Percentiles rank a stretch among this genome's conserved stretches.
Evolutionary conservation across 1,140 invertebrate species (phyloP).

Genomic region (Halesus radiatus): DNA sequence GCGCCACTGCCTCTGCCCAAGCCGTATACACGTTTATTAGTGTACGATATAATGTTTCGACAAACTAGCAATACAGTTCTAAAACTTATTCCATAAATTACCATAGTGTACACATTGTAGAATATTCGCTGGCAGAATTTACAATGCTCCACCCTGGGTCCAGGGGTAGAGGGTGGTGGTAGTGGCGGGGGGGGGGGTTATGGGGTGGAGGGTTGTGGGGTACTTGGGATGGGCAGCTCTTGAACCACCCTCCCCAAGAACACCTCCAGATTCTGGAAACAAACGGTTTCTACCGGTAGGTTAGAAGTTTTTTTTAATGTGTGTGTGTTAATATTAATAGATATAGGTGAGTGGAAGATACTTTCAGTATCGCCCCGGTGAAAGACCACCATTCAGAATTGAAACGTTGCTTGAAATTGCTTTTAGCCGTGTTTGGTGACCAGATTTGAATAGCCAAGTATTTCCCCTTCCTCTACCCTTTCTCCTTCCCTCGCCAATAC

Average conservation of each 20-base stretch:
- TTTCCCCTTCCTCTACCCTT: too few relatives aligned
- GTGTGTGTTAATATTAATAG: too few relatives aligned
- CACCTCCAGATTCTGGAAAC: neutral
- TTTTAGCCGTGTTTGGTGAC: too few relatives aligned
- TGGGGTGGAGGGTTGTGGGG: neutral
- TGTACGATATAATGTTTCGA: conserved; percentile 58
- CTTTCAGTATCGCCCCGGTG: too few relatives aligned
- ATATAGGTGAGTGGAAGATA: too few relatives aligned
- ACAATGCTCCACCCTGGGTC: conserved; percentile 49
- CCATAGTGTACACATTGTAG: conserved; percentile 58
- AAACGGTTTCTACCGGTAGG: neutral
- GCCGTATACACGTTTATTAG: conserved; percentile 57
- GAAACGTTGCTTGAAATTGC: too few relatives aligned
- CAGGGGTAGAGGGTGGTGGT: conserved; percentile 9
- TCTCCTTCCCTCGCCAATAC: too few relatives aligned
- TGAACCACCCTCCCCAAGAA: conserved; percentile 18
- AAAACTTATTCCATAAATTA: conserved; percentile 59
- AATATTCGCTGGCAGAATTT: conserved; percentile 58
- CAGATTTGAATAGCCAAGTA: too few relatives aligned
- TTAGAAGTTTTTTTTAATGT: too few relatives aligned
- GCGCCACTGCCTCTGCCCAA: conserved; percentile 26
- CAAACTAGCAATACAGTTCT: conserved; percentile 59
- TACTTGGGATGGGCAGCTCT: neutral
- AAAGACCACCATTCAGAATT: too few relatives aligned
- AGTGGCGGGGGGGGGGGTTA: neutral